phyloP scores from a whole-genome alignment of 2,113 vertebrate genomes.

The Cephalopterus ornatus region DNA sequence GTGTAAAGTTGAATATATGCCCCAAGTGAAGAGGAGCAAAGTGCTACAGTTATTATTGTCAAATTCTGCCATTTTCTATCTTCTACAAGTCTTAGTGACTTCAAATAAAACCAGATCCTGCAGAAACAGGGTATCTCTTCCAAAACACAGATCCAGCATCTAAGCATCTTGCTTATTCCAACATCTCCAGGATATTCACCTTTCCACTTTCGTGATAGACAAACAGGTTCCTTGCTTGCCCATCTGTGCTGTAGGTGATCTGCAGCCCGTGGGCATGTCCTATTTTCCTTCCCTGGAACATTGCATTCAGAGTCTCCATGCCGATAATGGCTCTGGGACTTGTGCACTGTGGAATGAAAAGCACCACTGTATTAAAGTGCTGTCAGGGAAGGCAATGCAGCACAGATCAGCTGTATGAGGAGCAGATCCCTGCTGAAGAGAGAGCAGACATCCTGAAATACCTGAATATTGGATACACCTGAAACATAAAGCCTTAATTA shows the following conservation, averaged over 20 bases:
- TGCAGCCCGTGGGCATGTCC: conserved; percentile 84
- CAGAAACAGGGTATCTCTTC: not conserved
- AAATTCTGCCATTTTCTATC: not conserved
- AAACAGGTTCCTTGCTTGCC: conserved; percentile 83
- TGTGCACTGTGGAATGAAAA: conserved; percentile 76
- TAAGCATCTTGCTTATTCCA: not conserved
- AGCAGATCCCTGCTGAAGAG: not conserved
- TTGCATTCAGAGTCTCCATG: conserved; percentile 85
- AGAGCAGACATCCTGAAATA: not conserved
- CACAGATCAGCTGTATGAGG: not conserved
- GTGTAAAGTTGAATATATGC: not conserved
- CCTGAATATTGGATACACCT: not conserved
- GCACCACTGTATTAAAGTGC: not conserved
- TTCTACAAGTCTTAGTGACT: not conserved
- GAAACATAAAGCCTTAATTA: not conserved
- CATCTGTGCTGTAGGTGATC: conserved; percentile 79
- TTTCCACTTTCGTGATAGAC: conserved; percentile 86
- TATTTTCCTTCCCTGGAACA: conserved; percentile 90
- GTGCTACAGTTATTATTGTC: not conserved
- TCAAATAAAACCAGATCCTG: not conserved
- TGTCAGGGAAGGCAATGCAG: not conserved
- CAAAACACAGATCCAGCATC: not conserved
- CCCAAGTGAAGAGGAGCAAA: not conserved
- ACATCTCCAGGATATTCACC: conserved; percentile 61
- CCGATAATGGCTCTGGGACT: conserved; percentile 84